Conservation (phyloP, 2,888 invertebrate genomes). For the Cephus pygmeus region DNA sequence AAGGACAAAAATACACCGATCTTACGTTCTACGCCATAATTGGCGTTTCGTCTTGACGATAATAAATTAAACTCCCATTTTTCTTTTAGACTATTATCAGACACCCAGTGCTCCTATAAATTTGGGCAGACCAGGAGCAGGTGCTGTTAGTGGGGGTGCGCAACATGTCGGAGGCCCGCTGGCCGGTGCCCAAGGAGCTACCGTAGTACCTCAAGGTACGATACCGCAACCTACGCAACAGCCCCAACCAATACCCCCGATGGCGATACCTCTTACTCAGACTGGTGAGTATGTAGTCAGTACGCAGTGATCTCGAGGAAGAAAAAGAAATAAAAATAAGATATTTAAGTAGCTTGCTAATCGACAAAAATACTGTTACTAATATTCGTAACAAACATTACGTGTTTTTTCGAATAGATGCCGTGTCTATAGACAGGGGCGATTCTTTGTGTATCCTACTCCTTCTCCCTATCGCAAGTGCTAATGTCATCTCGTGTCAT, state of each 20-base stretch:
- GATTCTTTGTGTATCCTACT: background rate
- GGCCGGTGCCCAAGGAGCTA: slow-evolving; percentile 55
- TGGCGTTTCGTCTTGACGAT: background rate
- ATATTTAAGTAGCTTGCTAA: background rate
- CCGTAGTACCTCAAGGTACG: slow-evolving; percentile 55
- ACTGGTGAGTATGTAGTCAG: slow-evolving; percentile 39
- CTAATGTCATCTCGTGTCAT: background rate
- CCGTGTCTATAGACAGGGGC: background rate
- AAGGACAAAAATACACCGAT: background rate
- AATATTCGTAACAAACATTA: background rate
- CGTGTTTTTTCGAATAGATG: background rate
- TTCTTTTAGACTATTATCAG: slow-evolving; percentile 32
- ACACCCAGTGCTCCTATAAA: slow-evolving; percentile 43
- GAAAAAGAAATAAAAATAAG: background rate
- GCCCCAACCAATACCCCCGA: slow-evolving; percentile 50
- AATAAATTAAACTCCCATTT: slow-evolving; percentile 19
- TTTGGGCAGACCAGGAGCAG: slow-evolving; percentile 52
- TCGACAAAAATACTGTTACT: background rate
- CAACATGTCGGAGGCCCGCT: slow-evolving; percentile 57
- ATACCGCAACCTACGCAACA: slow-evolving; percentile 58
- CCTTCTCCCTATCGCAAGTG: background rate
- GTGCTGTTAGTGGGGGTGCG: slow-evolving; percentile 54
- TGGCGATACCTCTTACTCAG: slow-evolving; percentile 51
- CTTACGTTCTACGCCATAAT: background rate
- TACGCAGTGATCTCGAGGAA: background rate